These are phyloP conservation scores for Bettongia penicillata DNA, from an alignment of 2,113 vertebrate species.

Conservation along the genomic window DNA sequence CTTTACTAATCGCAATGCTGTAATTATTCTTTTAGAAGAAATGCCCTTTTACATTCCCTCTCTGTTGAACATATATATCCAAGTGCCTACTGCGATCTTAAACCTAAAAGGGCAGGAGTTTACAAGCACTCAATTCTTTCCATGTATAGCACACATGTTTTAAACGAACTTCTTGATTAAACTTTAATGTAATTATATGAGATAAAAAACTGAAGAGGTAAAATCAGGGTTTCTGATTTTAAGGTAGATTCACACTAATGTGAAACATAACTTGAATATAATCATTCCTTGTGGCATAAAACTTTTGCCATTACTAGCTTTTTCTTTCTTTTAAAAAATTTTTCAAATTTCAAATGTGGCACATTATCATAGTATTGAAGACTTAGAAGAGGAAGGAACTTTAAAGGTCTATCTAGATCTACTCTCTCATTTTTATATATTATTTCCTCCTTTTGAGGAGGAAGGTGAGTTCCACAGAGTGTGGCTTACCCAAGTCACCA, in stretches of 20 bases:
- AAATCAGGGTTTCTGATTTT: constrained; percentile 69
- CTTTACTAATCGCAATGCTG: background rate
- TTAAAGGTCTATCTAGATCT: background rate
- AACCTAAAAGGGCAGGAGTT: constrained; percentile 1
- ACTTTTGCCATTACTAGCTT: constrained; percentile 51
- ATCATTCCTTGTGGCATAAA: constrained; percentile 59
- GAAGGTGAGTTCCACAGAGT: background rate
- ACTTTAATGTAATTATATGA: constrained; percentile 77
- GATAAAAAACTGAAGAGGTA: constrained; percentile 76
- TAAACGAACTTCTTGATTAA: constrained; percentile 75
- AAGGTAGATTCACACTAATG: constrained; percentile 63
- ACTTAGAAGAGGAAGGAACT: background rate
- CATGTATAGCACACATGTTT: constrained; percentile 58
- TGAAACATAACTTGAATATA: constrained; percentile 62
- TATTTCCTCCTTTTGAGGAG: background rate
- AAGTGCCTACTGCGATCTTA: constrained; percentile 37
- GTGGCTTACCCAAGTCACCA: background rate
- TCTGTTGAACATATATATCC: constrained; percentile 37
- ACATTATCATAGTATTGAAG: background rate
- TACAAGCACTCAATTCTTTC: constrained; percentile 35
- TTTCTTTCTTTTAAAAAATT: constrained; percentile 45
- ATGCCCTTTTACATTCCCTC: constrained; percentile 48
- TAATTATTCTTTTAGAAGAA: constrained; percentile 16
- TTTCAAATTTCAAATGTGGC: background rate
- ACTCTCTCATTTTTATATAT: background rate